Conservation (phyloP, 64 coral and sea anemone species). For the Porites australiensis region DNA sequence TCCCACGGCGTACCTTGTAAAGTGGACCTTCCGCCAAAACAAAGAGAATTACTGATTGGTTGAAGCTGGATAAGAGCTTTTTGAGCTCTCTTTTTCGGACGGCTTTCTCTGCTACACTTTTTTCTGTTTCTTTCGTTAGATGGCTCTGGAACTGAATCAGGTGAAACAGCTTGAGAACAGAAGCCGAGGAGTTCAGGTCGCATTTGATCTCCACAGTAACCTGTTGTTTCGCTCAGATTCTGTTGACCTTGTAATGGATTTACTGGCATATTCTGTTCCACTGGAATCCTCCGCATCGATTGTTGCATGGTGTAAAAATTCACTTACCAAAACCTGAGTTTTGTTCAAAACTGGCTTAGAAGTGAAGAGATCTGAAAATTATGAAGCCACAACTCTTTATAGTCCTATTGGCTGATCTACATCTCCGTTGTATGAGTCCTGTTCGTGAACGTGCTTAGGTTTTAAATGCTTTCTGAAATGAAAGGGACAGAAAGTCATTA, state of each 20-base stretch:
- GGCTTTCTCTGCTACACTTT: background rate
- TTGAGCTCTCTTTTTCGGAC: background rate
- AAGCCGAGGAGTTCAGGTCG: background rate
- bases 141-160: background rate
- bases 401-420: too few relatives aligned
- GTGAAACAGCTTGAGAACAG: background rate
- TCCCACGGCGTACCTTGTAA: conserved; percentile 25
- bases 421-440: too few relatives aligned
- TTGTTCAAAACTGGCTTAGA: too few relatives aligned
- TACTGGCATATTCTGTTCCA: background rate
- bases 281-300: background rate
- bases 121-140: background rate
- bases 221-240: background rate
- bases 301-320: too few relatives aligned
- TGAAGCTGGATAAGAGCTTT: background rate
- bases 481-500: conserved; percentile 7
- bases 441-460: background rate
- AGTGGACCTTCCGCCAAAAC: background rate
- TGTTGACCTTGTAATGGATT: too few relatives aligned
- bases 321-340: too few relatives aligned
- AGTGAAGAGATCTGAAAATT: too few relatives aligned
- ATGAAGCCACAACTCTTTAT: background rate
- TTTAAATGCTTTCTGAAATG: background rate
- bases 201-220: background rate
- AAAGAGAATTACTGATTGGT: background rate